Evolutionary conservation across 2,888 invertebrate species (phyloP).

Genomic region (Acronicta aceris): DNA sequence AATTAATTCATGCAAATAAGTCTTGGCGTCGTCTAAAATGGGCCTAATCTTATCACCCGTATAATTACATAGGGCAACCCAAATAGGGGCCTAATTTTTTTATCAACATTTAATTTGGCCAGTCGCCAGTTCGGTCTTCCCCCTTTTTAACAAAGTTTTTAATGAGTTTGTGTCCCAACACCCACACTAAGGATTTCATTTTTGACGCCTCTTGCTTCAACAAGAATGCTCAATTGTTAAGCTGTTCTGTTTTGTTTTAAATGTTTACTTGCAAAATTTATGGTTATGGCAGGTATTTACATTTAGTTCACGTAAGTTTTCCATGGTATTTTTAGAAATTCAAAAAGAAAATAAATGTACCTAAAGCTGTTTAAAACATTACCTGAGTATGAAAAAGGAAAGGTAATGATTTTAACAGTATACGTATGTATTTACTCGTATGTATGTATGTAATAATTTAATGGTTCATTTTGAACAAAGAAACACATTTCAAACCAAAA

Average conservation of each 20-base stretch:
- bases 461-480: too few species aligned
- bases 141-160: conserved; percentile 49
- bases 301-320: too few species aligned
- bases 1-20: conserved; percentile 82
- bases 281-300: too few species aligned
- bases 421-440: too few species aligned
- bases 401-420: too few species aligned
- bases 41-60: conserved; percentile 76
- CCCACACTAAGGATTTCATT: conserved; percentile 27
- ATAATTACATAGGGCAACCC: conserved; percentile 71
- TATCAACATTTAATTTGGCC: conserved; percentile 64
- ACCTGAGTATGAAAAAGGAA: too few species aligned
- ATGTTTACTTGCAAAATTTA: too few species aligned
- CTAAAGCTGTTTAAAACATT: too few species aligned
- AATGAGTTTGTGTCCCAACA: conserved; percentile 48
- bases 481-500: too few species aligned
- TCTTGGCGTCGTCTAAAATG: conserved; percentile 74
- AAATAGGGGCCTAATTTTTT: conserved; percentile 70
- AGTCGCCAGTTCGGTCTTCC: conserved; percentile 59
- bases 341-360: too few species aligned
- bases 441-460: too few species aligned
- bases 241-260: conserved; percentile 3
- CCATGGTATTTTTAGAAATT: too few species aligned
- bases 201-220: conserved; percentile 36
- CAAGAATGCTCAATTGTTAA: conserved; percentile 17